phyloP scores from a whole-genome alignment of 1,140 invertebrate genomes.

The Drosophila funebris region DNA sequence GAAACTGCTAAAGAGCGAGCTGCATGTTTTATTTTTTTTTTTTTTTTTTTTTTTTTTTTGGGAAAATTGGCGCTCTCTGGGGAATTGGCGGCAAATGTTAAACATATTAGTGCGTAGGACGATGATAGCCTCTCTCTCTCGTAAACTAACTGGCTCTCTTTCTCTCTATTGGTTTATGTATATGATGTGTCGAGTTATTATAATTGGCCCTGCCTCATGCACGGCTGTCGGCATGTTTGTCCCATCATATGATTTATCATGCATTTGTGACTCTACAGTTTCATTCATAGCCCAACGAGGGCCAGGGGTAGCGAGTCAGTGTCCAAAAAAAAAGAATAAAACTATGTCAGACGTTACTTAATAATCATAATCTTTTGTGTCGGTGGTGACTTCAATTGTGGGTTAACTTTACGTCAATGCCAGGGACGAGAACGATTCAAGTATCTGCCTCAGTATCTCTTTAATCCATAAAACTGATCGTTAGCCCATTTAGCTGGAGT shows the following conservation, averaged over 20 bases:
- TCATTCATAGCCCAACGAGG: conserved; percentile 33
- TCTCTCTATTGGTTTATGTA: neutral
- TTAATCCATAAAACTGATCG: conserved; percentile 47
- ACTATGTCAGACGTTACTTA: conserved; percentile 79
- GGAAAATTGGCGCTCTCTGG: conserved; percentile 66
- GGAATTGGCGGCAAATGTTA: conserved; percentile 35
- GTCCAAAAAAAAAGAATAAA: conserved; percentile 32
- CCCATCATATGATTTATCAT: conserved; percentile 80
- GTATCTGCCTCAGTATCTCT: conserved; percentile 31
- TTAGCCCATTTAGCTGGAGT: conserved; percentile 7
- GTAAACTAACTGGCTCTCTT: neutral
- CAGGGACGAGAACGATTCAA: conserved; percentile 16
- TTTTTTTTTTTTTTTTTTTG: conserved; percentile 26
- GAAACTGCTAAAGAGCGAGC: conserved; percentile 61
- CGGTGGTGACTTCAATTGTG: conserved; percentile 63
- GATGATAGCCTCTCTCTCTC: conserved; percentile 15
- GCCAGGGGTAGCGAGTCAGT: conserved; percentile 5
- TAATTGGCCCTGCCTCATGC: conserved; percentile 52
- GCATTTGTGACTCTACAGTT: conserved; percentile 79
- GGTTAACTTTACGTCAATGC: conserved; percentile 43
- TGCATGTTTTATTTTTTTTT: conserved; percentile 18
- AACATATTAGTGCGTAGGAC: conserved; percentile 58
- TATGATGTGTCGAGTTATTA: conserved; percentile 23
- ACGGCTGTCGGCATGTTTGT: conserved; percentile 81
- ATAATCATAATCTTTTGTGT: conserved; percentile 66